phyloP scores from a whole-genome alignment of 2,113 vertebrate genomes.

The Scalopus aquaticus region DNA sequence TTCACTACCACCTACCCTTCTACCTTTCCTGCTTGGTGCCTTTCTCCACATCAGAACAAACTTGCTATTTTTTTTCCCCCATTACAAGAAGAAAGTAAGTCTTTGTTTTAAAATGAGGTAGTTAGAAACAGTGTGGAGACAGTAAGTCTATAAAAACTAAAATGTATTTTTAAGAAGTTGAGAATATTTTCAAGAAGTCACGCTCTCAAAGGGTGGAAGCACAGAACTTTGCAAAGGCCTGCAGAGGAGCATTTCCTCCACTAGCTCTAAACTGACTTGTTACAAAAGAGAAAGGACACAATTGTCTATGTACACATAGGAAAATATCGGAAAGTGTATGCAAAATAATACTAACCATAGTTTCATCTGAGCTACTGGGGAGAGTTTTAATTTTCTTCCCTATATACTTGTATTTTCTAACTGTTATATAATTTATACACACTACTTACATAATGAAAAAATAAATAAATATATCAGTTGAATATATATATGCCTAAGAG shows the following conservation, averaged over 20 bases:
- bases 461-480: background rate
- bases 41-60: background rate
- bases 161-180: background rate
- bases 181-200: constrained; percentile 1
- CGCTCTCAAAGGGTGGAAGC: background rate
- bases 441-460: background rate
- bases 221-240: background rate
- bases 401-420: background rate
- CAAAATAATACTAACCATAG: background rate
- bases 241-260: background rate
- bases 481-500: background rate
- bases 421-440: background rate
- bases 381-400: background rate
- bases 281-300: background rate
- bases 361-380: background rate
- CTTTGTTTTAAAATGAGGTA: constrained; percentile 1
- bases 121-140: background rate
- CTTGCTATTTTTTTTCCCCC: background rate
- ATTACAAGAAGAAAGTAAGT: background rate
- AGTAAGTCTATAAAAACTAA: background rate
- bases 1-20: background rate
- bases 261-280: background rate
- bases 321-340: constrained; percentile 5
- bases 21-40: background rate
- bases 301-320: background rate